Percentiles rank a stretch among this genome's conserved stretches.
Evolutionary conservation across 2,797 vertebrate genomes (phyloP).

Genomic region (Malacoctenus gilli): DNA sequence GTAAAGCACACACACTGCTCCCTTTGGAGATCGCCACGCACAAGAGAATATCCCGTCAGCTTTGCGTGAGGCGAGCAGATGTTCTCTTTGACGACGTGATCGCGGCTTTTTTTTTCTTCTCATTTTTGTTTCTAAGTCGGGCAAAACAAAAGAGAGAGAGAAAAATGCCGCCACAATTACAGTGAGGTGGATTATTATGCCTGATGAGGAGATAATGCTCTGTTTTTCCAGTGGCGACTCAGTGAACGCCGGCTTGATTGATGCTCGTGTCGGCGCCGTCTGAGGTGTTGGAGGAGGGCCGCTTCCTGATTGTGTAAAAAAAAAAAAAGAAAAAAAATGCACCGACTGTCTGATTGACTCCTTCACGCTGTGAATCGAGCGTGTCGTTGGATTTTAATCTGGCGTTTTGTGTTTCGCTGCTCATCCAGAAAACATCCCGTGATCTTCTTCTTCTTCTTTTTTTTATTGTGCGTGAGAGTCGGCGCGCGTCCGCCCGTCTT

Average conservation of each 20-base stretch:
- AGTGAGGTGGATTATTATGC: conserved; percentile 3
- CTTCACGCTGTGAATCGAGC: conserved; percentile 1
- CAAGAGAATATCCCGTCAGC: conserved; percentile 6
- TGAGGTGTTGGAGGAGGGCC: conserved; percentile 2
- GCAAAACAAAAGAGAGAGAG: too few relatives aligned
- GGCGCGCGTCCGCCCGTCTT: too few relatives aligned
- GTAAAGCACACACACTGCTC: not conserved
- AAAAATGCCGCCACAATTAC: conserved; percentile 20
- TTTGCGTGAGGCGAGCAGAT: conserved; percentile 20
- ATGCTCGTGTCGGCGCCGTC: conserved; percentile 12
- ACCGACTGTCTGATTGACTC: not conserved
- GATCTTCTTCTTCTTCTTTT: conserved; percentile 6
- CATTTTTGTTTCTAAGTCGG: conserved; percentile 18
- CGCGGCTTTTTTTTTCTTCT: too few relatives aligned
- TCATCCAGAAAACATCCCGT: conserved; percentile 9
- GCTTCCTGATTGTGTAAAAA: not conserved
- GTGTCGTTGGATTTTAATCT: not conserved
- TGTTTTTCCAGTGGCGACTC: conserved; percentile 1
- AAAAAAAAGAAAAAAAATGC: too few relatives aligned
- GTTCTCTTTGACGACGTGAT: conserved; percentile 30
- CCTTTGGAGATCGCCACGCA: conserved; percentile 8
- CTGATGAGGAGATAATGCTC: conserved; percentile 8
- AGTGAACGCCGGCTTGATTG: conserved; percentile 30
- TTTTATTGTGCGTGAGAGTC: too few relatives aligned
- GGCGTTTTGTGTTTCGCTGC: conserved; percentile 1